These are phyloP conservation scores for Oscheius sp. DNA, from an alignment of 2,888 invertebrate genomes.

Conservation along the genomic window DNA sequence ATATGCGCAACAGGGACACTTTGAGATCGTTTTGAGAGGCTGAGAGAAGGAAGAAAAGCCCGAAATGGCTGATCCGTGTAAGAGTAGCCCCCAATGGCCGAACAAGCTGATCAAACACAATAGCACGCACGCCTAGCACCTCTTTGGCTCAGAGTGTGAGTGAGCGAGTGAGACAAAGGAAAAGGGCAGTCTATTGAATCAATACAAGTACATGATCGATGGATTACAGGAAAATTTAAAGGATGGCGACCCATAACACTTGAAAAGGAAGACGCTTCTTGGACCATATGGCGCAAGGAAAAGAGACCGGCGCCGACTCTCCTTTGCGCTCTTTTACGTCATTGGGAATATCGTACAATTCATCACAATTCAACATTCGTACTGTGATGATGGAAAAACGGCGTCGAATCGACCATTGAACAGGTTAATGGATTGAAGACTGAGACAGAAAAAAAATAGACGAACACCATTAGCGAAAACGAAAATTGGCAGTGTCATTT, in stretches of 20 bases:
- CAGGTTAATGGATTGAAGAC: neutral
- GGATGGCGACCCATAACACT: neutral
- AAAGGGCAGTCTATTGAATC: no score
- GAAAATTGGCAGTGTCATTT: neutral
- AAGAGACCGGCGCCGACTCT: neutral
- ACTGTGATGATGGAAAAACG: neutral
- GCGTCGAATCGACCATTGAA: no score
- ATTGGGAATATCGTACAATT: slow-evolving; percentile 11
- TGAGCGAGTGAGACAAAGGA: neutral
- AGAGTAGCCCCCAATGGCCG: slow-evolving; percentile 19
- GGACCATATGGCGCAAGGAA: slow-evolving; percentile 13
- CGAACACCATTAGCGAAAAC: slow-evolving; percentile 6
- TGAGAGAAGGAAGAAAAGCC: neutral
- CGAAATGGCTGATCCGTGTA: slow-evolving; percentile 8
- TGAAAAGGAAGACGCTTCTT: neutral
- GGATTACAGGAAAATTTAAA: neutral
- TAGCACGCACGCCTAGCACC: slow-evolving; percentile 15
- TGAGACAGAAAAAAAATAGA: neutral
- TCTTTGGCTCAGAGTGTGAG: neutral
- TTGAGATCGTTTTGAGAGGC: no score
- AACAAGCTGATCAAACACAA: slow-evolving; percentile 27
- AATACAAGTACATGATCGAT: no score
- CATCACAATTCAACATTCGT: slow-evolving; percentile 18
- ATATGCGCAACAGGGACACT: slow-evolving; percentile 13
- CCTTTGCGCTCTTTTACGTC: neutral